Evolutionary conservation across 1,140 invertebrate genomes (phyloP), one percentile per base, ranked within the genome.

Genomic region (Diorhabda elongata): DNA sequence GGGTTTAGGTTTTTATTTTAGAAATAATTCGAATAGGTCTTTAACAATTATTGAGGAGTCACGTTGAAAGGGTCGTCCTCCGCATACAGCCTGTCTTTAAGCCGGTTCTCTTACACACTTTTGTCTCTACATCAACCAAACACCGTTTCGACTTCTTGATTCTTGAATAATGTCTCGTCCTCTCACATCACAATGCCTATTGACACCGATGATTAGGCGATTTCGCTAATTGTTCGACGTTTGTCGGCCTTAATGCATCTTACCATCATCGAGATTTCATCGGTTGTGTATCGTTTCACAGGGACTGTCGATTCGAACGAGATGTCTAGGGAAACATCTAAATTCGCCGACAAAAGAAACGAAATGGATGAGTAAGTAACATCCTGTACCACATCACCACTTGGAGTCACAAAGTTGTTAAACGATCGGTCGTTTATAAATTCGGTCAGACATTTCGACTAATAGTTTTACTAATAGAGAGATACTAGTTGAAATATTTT

Each of bases 261-360:
- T 52, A 52, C 47, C 47, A 52, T 52, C 47, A 4, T 52, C 47
- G 47, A 52, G 47, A 52, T 52, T 52, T 52, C 47, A 52, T 52
- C 47, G 4, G 47, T 52, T 52, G 47, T 52, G 47, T 52, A 52
- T 52, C 47, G 47, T 52, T 52, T 52, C 47, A 52, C n/a, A 6
- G 47, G 47, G 47, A 52, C 47, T 52, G 47, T 52, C 47, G 47
- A 52, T 52, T 52, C 47, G 6, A 52, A 52, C 47, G 47, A 52
- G 47, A 52, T 52, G 47, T 52, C 47, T 52, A 52, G 47, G 47
- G 47, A 52, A 52, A 52, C 47, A 52, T 52, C n/a, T 60, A 60
- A 60, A 42, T 60, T 60, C 26, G n/a, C 58, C 58, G 58, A 11
- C 58, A 60, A 60, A 60, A 60, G 58, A 60, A 60, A 60, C 58